Evolutionary conservation across 1,140 invertebrate species (phyloP), one percentile per base, ranked within the genome.

Genomic region (Globodera rostochiensis): DNA sequence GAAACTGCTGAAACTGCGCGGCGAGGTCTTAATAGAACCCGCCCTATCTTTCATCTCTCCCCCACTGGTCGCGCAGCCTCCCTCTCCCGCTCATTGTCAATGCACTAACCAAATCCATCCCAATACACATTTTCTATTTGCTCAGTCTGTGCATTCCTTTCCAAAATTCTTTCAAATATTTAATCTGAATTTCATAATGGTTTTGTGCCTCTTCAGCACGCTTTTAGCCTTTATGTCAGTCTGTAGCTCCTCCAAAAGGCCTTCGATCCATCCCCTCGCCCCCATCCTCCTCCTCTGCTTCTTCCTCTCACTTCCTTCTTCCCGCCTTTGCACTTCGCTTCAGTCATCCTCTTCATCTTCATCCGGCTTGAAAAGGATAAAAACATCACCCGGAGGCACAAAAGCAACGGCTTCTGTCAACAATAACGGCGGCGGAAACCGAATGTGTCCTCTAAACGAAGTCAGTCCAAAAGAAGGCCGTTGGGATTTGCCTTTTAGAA

Each of bases 401-500:
- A 64, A 64, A 15, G 19, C 5, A 64, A 19, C 69, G 25, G 25
- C 69, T 45, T 25, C 19, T 3, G 60, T 3, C 36, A 45, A 6
- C 69, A 71, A 47, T 45, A 8, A n/a, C 2, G n/a, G 36, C 36
- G 36, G 36, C 11, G 25, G 36, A n/a, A 71, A 71, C 69, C 1
- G 46, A 71, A 36, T 71, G 69, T 71, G 69, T 45, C 69, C 69
- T 19, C 36, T 71, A 11, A 71, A 71, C 36, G 69, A 64, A 64
- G 57, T 64, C 19, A 15, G 57, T 64, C 57, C 11, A 64, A 36
- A 36, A 36, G 36, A 36, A 36, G 36, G 36, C 36, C 36, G 36
- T 36, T 36, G 36, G 36, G 36, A 36, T 36, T 36, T 36, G 1
- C 36, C 36, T 36, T 36, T 36, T 36, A 36, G 36, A 36, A 36